Evolutionary conservation across 2,113 vertebrate species (phyloP).

Genomic region (Pycnonotus jocosus): DNA sequence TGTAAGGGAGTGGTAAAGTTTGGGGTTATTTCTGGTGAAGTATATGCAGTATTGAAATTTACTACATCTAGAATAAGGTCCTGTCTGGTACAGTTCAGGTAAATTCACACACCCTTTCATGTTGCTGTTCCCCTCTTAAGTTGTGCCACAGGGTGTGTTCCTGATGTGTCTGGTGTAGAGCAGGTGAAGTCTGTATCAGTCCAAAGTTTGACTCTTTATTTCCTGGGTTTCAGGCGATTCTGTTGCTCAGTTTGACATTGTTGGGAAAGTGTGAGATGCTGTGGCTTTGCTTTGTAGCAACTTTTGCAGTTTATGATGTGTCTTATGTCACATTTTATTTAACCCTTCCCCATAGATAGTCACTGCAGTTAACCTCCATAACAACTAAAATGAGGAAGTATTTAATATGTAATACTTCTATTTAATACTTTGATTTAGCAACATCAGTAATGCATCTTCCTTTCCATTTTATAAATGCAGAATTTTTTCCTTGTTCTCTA

Average conservation of each 20-base stretch:
- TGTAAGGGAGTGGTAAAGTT: background rate
- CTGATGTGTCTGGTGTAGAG: background rate
- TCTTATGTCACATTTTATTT: background rate
- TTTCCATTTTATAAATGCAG: background rate
- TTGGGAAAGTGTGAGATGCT: background rate
- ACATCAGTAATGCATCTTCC: background rate
- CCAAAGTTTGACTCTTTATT: background rate
- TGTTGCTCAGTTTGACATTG: background rate
- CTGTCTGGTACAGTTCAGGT: background rate
- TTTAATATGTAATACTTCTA: background rate
- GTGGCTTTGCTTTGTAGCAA: background rate
- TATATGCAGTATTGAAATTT: background rate
- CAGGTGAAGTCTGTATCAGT: background rate
- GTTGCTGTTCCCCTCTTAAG: accelerated
- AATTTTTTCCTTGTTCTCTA: background rate
- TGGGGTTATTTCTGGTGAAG: background rate
- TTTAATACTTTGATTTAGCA: background rate
- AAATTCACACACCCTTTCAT: background rate
- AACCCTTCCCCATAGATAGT: no score
- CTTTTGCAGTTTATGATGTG: background rate
- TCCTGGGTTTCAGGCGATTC: background rate
- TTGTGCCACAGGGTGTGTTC: background rate
- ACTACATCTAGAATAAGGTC: background rate
- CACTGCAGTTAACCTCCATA: background rate
- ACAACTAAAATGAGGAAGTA: background rate